These are phyloP conservation scores for Rattus rattus DNA, from an alignment of 2,113 vertebrate species.

Conservation along the genomic window DNA sequence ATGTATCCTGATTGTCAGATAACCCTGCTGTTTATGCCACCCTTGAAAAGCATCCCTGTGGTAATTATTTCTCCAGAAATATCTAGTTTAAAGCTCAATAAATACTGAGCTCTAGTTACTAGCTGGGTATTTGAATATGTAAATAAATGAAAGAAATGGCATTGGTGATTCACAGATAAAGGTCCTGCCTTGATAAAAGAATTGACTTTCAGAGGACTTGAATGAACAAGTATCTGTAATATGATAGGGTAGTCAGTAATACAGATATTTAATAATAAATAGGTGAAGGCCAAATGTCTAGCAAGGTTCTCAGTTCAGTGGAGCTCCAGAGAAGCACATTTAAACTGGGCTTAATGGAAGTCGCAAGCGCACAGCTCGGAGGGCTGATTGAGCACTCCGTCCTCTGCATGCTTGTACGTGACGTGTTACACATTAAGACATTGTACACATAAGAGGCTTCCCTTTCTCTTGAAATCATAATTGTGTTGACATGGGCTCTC, in stretches of 20 bases:
- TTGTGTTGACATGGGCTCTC: neutral
- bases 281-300: neutral
- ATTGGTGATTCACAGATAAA: neutral
- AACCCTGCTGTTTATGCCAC: neutral
- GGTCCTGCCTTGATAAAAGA: neutral
- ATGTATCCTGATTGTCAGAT: neutral
- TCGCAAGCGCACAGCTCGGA: neutral
- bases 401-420: neutral
- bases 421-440: neutral
- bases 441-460: neutral
- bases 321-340: conserved; percentile 1
- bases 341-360: neutral
- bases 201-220: neutral
- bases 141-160: neutral
- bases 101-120: neutral
- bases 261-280: neutral
- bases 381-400: neutral
- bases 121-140: neutral
- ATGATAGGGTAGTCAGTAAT: neutral
- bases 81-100: neutral
- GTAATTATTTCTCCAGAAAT: neutral
- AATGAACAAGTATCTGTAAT: neutral
- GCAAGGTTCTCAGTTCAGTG: neutral
- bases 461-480: conserved; percentile 6
- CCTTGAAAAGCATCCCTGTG: neutral